A percentile compares a stretch with the other conserved stretches of the same genome.
Evolutionary conservation across 2,888 invertebrate species (phyloP).

Genomic region (Tipula vernalis): DNA sequence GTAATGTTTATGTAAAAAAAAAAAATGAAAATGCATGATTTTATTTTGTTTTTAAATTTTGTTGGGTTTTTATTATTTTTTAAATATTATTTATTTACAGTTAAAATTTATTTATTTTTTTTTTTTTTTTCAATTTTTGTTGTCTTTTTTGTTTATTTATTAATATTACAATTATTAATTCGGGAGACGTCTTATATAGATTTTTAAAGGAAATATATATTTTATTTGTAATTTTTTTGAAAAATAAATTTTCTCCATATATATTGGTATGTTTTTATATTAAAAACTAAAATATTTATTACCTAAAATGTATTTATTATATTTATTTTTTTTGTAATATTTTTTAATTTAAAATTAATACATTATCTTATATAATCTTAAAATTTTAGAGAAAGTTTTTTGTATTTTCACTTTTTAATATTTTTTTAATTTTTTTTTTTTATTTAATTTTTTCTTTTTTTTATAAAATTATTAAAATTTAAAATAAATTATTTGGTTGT

Average conservation of each 20-base stretch:
- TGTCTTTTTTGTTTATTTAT: background rate
- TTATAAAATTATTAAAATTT: background rate
- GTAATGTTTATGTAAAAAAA: background rate
- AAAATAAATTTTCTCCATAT: background rate
- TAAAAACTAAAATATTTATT: constrained; percentile 5
- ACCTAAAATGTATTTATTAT: background rate
- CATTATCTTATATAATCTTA: background rate
- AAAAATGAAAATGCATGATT: background rate
- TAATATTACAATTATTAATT: background rate
- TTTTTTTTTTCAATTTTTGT: background rate
- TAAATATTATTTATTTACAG: background rate
- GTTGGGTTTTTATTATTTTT: background rate
- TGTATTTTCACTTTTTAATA: constrained; percentile 1
- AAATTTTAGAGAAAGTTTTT: background rate
- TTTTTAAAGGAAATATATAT: background rate
- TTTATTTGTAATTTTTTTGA: background rate
- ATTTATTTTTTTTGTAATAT: background rate
- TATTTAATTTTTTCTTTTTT: background rate
- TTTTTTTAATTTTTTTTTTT: background rate
- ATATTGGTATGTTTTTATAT: background rate
- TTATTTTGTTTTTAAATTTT: background rate
- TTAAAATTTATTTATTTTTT: background rate
- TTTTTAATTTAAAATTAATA: background rate
- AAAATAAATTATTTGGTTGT: constrained; percentile 10
- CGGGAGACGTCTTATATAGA: background rate